Evolutionary conservation across 2,113 vertebrate genomes (phyloP).

Genomic region (Acanthisitta chloris): DNA sequence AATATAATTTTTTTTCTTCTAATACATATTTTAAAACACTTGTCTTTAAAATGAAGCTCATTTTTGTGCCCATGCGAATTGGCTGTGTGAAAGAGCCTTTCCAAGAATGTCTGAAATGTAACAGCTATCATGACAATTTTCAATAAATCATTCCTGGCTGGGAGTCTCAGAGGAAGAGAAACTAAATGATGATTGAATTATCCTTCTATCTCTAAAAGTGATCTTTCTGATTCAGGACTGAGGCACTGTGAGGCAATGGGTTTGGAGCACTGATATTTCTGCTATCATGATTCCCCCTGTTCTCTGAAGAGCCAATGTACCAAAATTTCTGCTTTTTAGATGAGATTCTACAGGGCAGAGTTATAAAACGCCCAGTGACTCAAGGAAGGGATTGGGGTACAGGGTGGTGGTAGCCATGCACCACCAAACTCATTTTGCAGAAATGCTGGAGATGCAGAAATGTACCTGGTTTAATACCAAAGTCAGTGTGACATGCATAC

Average conservation of each 20-base stretch:
- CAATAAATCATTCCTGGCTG: background rate
- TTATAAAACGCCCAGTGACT: background rate
- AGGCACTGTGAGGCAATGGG: background rate
- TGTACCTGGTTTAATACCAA: background rate
- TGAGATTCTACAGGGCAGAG: background rate
- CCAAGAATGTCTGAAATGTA: conserved; percentile 5
- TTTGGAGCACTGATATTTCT: background rate
- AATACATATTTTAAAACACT: background rate
- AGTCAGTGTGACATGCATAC: background rate
- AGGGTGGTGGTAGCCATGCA: background rate
- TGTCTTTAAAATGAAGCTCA: background rate
- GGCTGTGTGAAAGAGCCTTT: background rate
- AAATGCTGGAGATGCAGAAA: background rate
- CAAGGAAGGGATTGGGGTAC: accelerated
- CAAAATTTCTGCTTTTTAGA: background rate
- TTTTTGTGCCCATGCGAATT: background rate
- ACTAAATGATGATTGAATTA: conserved; percentile 47
- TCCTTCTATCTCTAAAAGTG: conserved; percentile 12
- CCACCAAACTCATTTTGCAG: background rate
- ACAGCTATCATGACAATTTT: conserved; percentile 33
- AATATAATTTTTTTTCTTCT: background rate
- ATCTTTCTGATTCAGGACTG: background rate
- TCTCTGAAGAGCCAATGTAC: background rate
- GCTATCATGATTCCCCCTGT: background rate
- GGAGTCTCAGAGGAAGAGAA: conserved; percentile 28